phyloP scores from a whole-genome alignment of 2,888 invertebrate species.

The Drosophila fungiperda region DNA sequence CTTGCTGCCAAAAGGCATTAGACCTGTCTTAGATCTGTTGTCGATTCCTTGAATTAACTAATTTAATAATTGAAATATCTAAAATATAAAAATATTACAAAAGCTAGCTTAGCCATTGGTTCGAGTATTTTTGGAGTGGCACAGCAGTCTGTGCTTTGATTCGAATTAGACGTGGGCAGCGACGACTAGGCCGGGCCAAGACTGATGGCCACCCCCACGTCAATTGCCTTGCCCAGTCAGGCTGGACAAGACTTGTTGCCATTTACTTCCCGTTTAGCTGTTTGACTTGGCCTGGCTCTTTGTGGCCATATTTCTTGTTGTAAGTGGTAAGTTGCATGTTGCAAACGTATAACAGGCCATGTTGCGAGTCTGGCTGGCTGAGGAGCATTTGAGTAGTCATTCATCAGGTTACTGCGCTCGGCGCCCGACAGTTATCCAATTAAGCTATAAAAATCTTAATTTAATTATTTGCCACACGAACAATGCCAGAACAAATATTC shows the following conservation, averaged over 20 bases:
- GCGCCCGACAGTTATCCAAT: conserved; percentile 72
- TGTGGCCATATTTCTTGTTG: conserved; percentile 27
- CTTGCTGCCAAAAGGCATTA: background rate
- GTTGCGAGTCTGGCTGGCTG: conserved; percentile 23
- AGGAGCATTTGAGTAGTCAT: conserved; percentile 38
- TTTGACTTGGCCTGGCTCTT: background rate
- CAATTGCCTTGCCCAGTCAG: conserved; percentile 7
- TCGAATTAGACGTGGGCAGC: conserved; percentile 26
- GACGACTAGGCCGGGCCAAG: conserved; percentile 22
- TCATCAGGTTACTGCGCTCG: conserved; percentile 57
- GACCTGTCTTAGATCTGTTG: background rate
- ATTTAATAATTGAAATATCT: background rate
- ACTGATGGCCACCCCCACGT: conserved; percentile 36
- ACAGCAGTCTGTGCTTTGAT: conserved; percentile 6
- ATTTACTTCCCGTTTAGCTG: conserved; percentile 45
- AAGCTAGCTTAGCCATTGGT: background rate
- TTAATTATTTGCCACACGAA: conserved; percentile 77
- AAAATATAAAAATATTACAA: background rate
- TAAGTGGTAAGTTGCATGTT: conserved; percentile 26
- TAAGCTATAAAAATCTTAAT: conserved; percentile 78
- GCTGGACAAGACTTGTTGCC: conserved; percentile 48
- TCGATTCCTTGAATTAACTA: background rate
- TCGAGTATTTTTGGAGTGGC: background rate
- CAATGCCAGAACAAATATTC: conserved; percentile 51
- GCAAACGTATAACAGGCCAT: conserved; percentile 47